Evolutionary conservation across 2,888 invertebrate genomes (phyloP).

Genomic region (Sphaeridia pumilis): DNA sequence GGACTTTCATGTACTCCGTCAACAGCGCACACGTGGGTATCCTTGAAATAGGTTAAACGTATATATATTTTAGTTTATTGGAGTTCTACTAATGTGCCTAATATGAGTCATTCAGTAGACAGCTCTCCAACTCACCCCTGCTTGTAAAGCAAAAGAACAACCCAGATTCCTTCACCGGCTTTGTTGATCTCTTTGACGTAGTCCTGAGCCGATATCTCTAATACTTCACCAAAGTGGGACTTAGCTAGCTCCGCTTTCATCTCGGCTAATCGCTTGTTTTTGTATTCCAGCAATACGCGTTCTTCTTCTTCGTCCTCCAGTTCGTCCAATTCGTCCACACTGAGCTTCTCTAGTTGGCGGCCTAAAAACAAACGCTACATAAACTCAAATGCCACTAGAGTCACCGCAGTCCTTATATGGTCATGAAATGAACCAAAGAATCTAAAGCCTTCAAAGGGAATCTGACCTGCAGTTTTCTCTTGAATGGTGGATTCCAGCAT

Average conservation of each 20-base stretch:
- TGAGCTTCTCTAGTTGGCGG: conserved; percentile 60
- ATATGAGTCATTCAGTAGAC: no score
- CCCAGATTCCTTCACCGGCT: conserved; percentile 88
- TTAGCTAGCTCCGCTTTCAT: conserved; percentile 60
- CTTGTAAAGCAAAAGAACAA: conserved; percentile 88
- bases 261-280: conserved; percentile 74
- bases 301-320: conserved; percentile 95
- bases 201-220: conserved; percentile 84
- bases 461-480: conserved; percentile 38
- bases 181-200: conserved; percentile 86
- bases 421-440: no score
- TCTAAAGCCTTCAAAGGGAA: neutral
- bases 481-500: conserved; percentile 57
- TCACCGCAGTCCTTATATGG: no score
- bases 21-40: conserved; percentile 80
- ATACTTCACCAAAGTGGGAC: conserved; percentile 67
- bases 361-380: conserved; percentile 44
- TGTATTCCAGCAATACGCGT: conserved; percentile 69
- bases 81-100: no score
- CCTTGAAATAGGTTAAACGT: no score
- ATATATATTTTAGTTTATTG: no score
- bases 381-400: no score
- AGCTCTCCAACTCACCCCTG: conserved; percentile 71
- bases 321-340: conserved; percentile 81
- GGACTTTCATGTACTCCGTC: conserved; percentile 64